phyloP scores from a whole-genome alignment of 2,113 vertebrate genomes.

The Tupaia chinensis region DNA sequence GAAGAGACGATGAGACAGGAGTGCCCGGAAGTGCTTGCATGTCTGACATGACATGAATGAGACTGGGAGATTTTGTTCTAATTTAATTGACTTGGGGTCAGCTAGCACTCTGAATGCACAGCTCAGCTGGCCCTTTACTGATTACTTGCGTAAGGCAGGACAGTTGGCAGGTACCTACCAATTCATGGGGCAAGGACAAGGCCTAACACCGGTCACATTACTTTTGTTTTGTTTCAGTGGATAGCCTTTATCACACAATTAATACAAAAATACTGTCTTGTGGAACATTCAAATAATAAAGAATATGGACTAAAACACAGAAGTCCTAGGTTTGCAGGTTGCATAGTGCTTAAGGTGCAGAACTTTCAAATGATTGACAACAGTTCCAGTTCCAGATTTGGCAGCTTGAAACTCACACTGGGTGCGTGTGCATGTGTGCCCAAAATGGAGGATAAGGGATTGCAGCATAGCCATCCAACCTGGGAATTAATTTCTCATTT shows the following conservation, averaged over 20 bases:
- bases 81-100: neutral
- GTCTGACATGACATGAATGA: neutral
- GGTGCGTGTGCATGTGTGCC: no score
- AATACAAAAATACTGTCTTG: neutral
- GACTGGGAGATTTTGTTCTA: neutral
- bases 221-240: neutral
- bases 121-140: neutral
- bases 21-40: neutral
- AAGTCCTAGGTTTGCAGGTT: neutral
- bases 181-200: neutral
- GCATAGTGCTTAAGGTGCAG: no score
- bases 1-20: neutral
- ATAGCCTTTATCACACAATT: neutral
- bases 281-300: neutral
- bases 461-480: no score
- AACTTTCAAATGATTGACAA: no score
- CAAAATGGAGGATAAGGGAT: no score
- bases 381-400: no score
- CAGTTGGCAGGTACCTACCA: neutral
- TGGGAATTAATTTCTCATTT: no score
- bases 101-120: neutral
- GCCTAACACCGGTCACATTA: no score
- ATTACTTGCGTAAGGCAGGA: neutral
- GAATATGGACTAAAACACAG: neutral
- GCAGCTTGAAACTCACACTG: no score